A percentile compares a stretch with the other conserved stretches of the same genome.
phyloP scores from a whole-genome alignment of 1,140 invertebrate genomes.

The Akabosia matsudoensis region DNA sequence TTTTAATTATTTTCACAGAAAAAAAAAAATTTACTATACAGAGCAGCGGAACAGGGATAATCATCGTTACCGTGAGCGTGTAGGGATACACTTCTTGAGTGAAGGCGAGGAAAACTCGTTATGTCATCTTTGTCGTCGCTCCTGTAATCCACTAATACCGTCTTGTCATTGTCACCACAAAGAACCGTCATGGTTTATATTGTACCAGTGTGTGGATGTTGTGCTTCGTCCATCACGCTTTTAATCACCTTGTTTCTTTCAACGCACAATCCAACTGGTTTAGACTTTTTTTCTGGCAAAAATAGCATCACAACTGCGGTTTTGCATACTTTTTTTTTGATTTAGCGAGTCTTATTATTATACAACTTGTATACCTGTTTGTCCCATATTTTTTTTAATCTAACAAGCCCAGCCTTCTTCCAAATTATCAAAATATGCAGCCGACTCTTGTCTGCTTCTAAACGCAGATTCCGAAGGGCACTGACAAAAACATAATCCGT shows the following conservation, averaged over 20 bases:
- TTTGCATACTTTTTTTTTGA: no score
- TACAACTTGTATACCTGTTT: no score
- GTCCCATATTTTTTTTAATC: no score
- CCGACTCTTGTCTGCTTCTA: no score
- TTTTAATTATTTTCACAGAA: neutral
- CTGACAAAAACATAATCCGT: no score
- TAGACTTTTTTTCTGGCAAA: no score
- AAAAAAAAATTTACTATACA: no score
- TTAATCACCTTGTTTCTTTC: constrained; percentile 7
- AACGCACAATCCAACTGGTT: neutral
- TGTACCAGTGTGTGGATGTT: neutral
- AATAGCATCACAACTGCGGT: no score
- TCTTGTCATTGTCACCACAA: constrained; percentile 14
- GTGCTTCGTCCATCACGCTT: constrained; percentile 13
- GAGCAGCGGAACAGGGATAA: neutral
- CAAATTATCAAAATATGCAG: no score
- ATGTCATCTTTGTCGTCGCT: neutral
- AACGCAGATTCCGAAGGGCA: no score
- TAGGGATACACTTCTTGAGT: neutral
- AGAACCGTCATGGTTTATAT: neutral
- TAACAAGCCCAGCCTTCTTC: no score
- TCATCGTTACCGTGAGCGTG: neutral
- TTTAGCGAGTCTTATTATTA: no score
- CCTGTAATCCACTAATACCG: neutral
- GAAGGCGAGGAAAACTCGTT: neutral